phyloP scores from a whole-genome alignment of 1,140 invertebrate species.

The Sipha flava region DNA sequence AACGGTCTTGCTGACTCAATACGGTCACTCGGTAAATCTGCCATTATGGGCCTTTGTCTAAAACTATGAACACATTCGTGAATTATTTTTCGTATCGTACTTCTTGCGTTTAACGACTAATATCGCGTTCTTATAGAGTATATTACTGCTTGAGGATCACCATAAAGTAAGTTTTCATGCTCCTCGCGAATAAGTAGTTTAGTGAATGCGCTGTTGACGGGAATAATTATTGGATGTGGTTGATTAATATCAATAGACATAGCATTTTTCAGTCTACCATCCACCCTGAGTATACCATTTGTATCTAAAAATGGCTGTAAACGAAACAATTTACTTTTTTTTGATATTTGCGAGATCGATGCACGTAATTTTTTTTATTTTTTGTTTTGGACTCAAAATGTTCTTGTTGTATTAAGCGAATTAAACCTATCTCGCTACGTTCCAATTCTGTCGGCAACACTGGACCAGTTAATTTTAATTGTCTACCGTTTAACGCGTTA shows the following conservation, averaged over 20 bases:
- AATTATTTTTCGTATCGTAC: neutral
- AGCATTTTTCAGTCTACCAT: neutral
- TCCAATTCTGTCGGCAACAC: neutral
- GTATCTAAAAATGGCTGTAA: neutral
- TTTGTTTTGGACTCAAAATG: neutral
- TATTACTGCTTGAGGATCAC: no score
- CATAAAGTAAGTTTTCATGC: no score
- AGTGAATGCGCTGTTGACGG: no score
- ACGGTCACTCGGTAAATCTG: neutral
- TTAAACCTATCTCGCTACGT: no score
- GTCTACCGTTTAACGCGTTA: neutral
- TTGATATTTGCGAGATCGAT: no score
- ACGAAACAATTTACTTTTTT: neutral
- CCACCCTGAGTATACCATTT: neutral
- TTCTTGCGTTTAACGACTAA: neutral
- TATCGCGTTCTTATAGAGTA: no score
- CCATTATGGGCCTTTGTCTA: neutral
- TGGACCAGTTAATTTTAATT: neutral
- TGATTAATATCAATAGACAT: neutral
- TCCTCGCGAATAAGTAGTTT: no score
- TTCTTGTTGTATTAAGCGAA: neutral
- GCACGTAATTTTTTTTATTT: neutral
- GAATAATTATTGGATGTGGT: neutral
- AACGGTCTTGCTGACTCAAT: neutral
- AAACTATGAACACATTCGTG: neutral